Percentiles rank a stretch among this genome's conserved stretches.
Evolutionary conservation across 2,888 invertebrate genomes (phyloP).

Genomic region (Capitulum mitella): DNA sequence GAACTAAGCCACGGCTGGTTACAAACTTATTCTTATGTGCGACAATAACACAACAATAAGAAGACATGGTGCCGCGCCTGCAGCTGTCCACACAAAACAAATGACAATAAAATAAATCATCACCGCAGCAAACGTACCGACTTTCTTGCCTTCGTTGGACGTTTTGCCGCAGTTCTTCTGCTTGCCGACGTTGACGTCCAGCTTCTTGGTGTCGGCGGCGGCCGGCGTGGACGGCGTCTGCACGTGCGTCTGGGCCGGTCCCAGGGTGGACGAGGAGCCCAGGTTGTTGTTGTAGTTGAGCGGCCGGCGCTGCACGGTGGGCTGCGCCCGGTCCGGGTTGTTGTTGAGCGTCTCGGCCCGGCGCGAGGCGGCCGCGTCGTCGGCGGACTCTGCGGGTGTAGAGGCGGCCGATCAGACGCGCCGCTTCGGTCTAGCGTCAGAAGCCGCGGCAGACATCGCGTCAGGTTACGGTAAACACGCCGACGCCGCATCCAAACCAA

Average conservation of each 20-base stretch:
- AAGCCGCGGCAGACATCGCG: too few species aligned
- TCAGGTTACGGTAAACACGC: too few species aligned
- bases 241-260: constrained; percentile 13
- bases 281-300: constrained; percentile 40
- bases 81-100: neutral
- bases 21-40: too few species aligned
- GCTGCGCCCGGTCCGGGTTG: constrained; percentile 22
- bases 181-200: constrained; percentile 23
- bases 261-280: constrained; percentile 32
- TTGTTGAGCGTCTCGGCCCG: constrained; percentile 26
- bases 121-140: neutral
- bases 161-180: constrained; percentile 20
- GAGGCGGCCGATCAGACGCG: neutral
- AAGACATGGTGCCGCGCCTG: too few species aligned
- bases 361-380: neutral
- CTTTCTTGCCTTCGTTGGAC: constrained; percentile 21
- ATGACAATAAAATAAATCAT: too few species aligned
- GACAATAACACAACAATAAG: too few species aligned
- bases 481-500: too few species aligned
- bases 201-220: constrained; percentile 1
- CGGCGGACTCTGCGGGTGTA: neutral
- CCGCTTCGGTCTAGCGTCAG: too few species aligned
- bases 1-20: too few species aligned
- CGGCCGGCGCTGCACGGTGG: constrained; percentile 38
- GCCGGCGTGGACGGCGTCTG: constrained; percentile 8